Evolutionary conservation across 1,140 invertebrate species (phyloP).

Genomic region (Micrasema longulum): DNA sequence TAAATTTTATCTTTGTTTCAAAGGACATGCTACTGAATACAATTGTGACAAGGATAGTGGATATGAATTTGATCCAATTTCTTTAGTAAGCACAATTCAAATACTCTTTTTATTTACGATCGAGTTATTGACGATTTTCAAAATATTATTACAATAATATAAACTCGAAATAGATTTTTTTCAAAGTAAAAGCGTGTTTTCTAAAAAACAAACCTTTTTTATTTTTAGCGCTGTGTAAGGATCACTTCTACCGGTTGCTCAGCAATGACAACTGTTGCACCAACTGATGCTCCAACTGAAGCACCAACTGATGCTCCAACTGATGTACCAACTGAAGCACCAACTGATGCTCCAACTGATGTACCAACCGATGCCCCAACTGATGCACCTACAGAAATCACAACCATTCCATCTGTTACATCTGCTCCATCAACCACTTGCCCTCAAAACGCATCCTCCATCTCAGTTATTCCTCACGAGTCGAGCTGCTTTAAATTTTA

Average conservation of each 20-base stretch:
- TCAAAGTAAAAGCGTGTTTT: too few relatives aligned
- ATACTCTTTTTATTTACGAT: too few relatives aligned
- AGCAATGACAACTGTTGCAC: not conserved
- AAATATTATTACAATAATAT: too few relatives aligned
- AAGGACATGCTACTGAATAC: conserved; percentile 6
- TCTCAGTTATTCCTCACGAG: conserved; percentile 22
- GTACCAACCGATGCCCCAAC: conserved; percentile 11
- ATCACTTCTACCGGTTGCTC: too few relatives aligned
- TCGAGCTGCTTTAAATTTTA: conserved; percentile 37
- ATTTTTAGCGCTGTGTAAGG: too few relatives aligned
- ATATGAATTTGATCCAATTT: conserved; percentile 16
- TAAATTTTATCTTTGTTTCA: conserved; percentile 38
- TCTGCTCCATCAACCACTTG: not conserved
- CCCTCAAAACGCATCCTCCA: not conserved
- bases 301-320: conserved; percentile 9
- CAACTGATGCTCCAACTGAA: conserved; percentile 11
- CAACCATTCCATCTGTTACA: not conserved
- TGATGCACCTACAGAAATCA: not conserved
- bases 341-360: conserved; percentile 14
- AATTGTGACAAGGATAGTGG: conserved; percentile 11
- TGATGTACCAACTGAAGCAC: conserved; percentile 9
- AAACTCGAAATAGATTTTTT: too few relatives aligned
- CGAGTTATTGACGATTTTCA: too few relatives aligned
- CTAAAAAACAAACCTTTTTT: too few relatives aligned
- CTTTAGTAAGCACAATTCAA: not conserved